Base-by-base conservation (phyloP, 2,888 invertebrate genomes). In the Cyrtodaria siliqua region DNA sequence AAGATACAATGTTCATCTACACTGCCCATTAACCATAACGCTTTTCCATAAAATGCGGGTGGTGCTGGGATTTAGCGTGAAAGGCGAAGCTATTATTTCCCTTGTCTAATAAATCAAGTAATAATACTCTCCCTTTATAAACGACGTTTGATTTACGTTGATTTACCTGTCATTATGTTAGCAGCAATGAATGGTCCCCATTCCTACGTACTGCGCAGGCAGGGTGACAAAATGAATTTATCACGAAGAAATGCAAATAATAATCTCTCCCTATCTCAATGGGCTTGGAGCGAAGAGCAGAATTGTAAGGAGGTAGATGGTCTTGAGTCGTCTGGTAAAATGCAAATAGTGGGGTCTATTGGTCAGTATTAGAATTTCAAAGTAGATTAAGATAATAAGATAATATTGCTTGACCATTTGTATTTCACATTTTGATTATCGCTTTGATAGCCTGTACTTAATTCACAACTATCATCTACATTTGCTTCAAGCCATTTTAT, bases 21-120 rank as follows among this genome's bases (percentile, higher is more conserved):
- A 20, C n/a, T 44, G 44, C 44, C 44, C 44, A 44, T 44, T 18
- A 8, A 33, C 4, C 33, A 33, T 33, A 33, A 33, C 16, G 20
- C 16, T 18, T 44, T 20, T 44, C 52, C 50, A 40, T 26, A 33
- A 44, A 44, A 40, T 29, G 44, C 20, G 44, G 60, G 40, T 49
- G 55, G 52, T 53, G 50, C 44, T 29, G 40, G 59, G 60, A n/a
- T n/a, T 72, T 60, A 72, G 66, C 50, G 53, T 59, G 60, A 57
- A 55, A 66, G 33, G 59, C 47, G 49, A 60, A 50, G 47, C 42
- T 40, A 56, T 59, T 59, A 59, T 60, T 44, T 24, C 33, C 23
- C 42, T 63, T 72, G 72, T 66, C 72, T 24, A 60, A 72, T 72
- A 72, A 72, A 72, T 72, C 72, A 72, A 23, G 24, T 27, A 33